Base-by-base conservation (phyloP, 2,113 vertebrate genomes). In the Syngnathus floridae region DNA sequence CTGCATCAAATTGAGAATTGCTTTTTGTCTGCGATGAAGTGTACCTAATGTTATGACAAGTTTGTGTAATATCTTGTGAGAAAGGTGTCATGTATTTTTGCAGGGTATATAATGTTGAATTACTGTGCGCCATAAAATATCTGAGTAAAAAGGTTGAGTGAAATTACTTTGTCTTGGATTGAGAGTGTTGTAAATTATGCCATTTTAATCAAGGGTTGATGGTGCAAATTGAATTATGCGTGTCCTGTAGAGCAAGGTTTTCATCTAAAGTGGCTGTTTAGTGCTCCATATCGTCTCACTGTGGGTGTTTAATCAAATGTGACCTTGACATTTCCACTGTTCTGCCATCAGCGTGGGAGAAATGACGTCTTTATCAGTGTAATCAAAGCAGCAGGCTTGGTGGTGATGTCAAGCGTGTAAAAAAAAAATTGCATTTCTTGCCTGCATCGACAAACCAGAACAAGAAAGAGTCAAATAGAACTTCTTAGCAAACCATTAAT, bases 271-370 rank as follows among this genome's bases (percentile, higher is more conserved):
- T 59, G 35, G 35, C 57, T 59, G 57, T 21, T 38, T 38, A 59
- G 57, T 12, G 35, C 59, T 22, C 59, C n/a, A 21, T 61, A 43
- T 61, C 21, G 38, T 61, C 37, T 41, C n/a, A 43, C 59, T 14
- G 37, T 40, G 35, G 57, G 35, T 43, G 59, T 45, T 61, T 61
- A 43, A 61, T 61, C 59, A 61, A 61, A 61, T 61, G 22, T 61
- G 59, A 61, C 59, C 59, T 61, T 61, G 59, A 61, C 59, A 61
- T 61, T 61, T 61, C 59, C 40, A 41, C 21, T 41, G 59, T 40
- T 43, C 38, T 26, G 59, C 59, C 21, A 36, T 65, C 13, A 2
- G 37, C 12, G 26, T 41, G 22, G 49, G 51, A 55, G 51, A 22
- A 62, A 63, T 46, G 26, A 48, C 40, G 45, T 19, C 19, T 62